phyloP scores from a whole-genome alignment of 2,797 vertebrate genomes.

The Dryobates pubescens region DNA sequence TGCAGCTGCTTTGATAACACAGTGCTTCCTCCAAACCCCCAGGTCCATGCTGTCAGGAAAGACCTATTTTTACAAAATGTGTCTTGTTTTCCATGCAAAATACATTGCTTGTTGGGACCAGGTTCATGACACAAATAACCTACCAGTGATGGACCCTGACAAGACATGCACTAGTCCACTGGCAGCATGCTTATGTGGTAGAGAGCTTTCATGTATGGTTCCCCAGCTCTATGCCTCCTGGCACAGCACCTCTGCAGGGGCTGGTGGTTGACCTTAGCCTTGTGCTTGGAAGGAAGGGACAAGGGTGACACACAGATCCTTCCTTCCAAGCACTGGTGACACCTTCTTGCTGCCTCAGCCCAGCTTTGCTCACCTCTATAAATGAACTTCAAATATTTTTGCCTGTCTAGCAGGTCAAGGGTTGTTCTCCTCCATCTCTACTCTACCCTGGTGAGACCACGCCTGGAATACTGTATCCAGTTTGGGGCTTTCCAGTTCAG shows the following conservation, averaged over 20 bases:
- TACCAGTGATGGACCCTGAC: not conserved
- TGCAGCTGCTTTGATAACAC: not conserved
- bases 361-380: not conserved
- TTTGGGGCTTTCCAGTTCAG: too few relatives aligned
- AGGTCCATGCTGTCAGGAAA: not conserved
- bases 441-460: too few relatives aligned
- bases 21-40: not conserved
- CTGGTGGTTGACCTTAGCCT: not conserved
- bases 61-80: not conserved
- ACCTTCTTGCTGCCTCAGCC: not conserved
- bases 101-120: not conserved
- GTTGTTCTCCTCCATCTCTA: too few relatives aligned
- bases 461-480: too few relatives aligned
- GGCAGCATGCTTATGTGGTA: not conserved
- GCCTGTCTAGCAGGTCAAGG: not conserved
- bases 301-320: not conserved
- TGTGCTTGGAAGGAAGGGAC: not conserved
- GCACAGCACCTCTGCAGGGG: rapidly evolving
- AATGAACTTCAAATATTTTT: not conserved
- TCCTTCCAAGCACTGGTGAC: not conserved
- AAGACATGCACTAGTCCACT: not conserved
- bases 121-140: not conserved
- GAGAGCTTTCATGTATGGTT: not conserved
- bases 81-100: not conserved
- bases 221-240: rapidly evolving